Evolutionary conservation across 2,113 vertebrate species (phyloP).

Genomic region (Cyphomyrus plagiostoma): DNA sequence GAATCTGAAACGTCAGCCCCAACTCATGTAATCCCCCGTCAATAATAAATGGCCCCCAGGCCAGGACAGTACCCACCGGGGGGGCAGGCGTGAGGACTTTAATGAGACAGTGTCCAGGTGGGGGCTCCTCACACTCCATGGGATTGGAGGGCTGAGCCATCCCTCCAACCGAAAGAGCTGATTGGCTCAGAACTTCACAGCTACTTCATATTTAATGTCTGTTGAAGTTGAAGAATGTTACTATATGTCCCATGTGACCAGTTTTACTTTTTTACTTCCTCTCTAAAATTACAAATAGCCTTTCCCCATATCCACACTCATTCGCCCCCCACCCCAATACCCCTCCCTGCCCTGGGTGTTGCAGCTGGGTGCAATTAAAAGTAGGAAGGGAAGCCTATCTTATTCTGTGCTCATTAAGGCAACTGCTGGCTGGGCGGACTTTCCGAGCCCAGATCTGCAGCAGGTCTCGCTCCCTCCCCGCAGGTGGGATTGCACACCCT

Average conservation of each 20-base stretch:
- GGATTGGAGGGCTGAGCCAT: background rate
- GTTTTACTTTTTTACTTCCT: slow-evolving; percentile 55
- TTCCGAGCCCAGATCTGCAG: slow-evolving; percentile 35
- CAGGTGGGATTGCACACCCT: slow-evolving; percentile 22
- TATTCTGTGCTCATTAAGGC: slow-evolving; percentile 47
- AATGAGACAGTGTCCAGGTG: slow-evolving; percentile 46
- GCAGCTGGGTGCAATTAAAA: slow-evolving; percentile 67
- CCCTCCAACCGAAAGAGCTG: slow-evolving; percentile 27
- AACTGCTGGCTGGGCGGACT: slow-evolving; percentile 43
- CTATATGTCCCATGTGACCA: slow-evolving; percentile 64
- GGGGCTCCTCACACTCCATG: background rate
- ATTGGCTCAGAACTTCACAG: slow-evolving; percentile 50
- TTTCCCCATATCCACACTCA: slow-evolving; percentile 59
- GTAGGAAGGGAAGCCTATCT: slow-evolving; percentile 51
- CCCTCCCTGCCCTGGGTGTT: slow-evolving; percentile 21
- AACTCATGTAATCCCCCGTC: slow-evolving; percentile 47
- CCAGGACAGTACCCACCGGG: slow-evolving; percentile 43
- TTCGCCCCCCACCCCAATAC: slow-evolving; percentile 40
- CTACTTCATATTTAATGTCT: slow-evolving; percentile 64
- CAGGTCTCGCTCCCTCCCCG: slow-evolving; percentile 17
- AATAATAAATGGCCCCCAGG: slow-evolving; percentile 51
- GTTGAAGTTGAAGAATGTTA: slow-evolving; percentile 62
- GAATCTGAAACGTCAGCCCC: slow-evolving; percentile 18
- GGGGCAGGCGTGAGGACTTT: slow-evolving; percentile 25
- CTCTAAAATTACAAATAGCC: slow-evolving; percentile 62